Percentiles rank a stretch among this genome's conserved stretches.
Conservation (phyloP, 2,888 invertebrate species). For the Agrotis clavis region DNA sequence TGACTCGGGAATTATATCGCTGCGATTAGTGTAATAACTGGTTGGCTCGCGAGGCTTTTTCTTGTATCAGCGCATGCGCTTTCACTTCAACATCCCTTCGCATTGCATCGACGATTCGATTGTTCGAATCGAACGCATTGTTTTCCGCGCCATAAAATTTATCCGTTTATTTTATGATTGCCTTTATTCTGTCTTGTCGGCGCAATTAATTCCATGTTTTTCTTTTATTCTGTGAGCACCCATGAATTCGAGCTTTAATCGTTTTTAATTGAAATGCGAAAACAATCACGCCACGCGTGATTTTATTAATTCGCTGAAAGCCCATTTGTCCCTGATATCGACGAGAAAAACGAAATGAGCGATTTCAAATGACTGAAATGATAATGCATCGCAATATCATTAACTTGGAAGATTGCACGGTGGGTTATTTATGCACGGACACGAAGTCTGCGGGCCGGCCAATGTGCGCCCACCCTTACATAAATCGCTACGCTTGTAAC, state of each 20-base stretch:
- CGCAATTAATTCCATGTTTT: slow-evolving; percentile 72
- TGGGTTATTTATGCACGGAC: slow-evolving; percentile 80
- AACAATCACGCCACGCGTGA: slow-evolving; percentile 60
- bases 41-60: slow-evolving; percentile 87
- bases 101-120: slow-evolving; percentile 82
- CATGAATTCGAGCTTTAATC: slow-evolving; percentile 62
- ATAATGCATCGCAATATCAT: slow-evolving; percentile 83
- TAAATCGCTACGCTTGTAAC: slow-evolving; percentile 67
- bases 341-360: slow-evolving; percentile 75
- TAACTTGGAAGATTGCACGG: slow-evolving; percentile 80
- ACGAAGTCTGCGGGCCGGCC: slow-evolving; percentile 68
- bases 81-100: slow-evolving; percentile 82
- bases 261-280: slow-evolving; percentile 71
- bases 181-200: slow-evolving; percentile 76
- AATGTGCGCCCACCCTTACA: slow-evolving; percentile 75
- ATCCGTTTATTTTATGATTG: slow-evolving; percentile 81
- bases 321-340: slow-evolving; percentile 58
- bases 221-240: slow-evolving; percentile 69
- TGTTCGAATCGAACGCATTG: slow-evolving; percentile 86
- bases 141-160: slow-evolving; percentile 85
- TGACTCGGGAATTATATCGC: slow-evolving; percentile 91
- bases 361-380: slow-evolving; percentile 78
- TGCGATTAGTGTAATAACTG: slow-evolving; percentile 91
- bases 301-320: slow-evolving; percentile 60
- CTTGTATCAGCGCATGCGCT: slow-evolving; percentile 85